Evolutionary conservation across 1,140 invertebrate genomes (phyloP), one percentile per base, ranked within the genome.

Genomic region (Gryllus bimaculatus): DNA sequence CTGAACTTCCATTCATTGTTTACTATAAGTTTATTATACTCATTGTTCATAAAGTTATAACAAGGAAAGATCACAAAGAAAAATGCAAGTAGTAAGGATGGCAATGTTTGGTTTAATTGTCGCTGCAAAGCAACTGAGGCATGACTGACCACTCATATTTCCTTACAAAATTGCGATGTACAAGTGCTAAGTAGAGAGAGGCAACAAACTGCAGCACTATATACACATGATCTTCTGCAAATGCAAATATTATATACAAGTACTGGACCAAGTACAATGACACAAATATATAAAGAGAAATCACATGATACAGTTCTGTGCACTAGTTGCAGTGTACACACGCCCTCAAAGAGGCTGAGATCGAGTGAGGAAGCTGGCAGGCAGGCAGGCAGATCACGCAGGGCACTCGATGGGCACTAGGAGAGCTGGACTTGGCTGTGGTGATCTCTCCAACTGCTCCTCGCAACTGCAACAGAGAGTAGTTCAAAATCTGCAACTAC

Each of bases 181-280:
- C 18, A 66, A 13, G 54, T 66, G 54, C 54, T 66, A 66, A 66
- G 18, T 66, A 66, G 54, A 66, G 54, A 66, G 54, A 39, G 26
- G 26, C 26, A 39, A 66, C 18, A 66, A 66, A 66, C 18, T 18
- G 18, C 54, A 66, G 54, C 54, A 18, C 18, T 66, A 66, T 10
- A 18, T 66, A 66, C 54, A 66, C 18, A 39, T 39, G 26, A 66
- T 13, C 54, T 13, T 66, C 54, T 66, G 54, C 54, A 66, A 66
- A 66, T 66, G 54, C 54, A 66, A 66, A 66, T 66, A 66, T 66
- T 66, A 66, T 66, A 66, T 66, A 66, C 54, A 66, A 66, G 54
- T 66, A 66, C 54, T 66, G 54, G 54, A 66, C 54, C 10, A 66
- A 66, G 54, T 13, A 10, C 10, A 66, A 66, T 13, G 54, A 66